These are phyloP conservation scores for Tribolium castaneum DNA, from an alignment of 1,140 invertebrate genomes.

Conservation along the genomic window DNA sequence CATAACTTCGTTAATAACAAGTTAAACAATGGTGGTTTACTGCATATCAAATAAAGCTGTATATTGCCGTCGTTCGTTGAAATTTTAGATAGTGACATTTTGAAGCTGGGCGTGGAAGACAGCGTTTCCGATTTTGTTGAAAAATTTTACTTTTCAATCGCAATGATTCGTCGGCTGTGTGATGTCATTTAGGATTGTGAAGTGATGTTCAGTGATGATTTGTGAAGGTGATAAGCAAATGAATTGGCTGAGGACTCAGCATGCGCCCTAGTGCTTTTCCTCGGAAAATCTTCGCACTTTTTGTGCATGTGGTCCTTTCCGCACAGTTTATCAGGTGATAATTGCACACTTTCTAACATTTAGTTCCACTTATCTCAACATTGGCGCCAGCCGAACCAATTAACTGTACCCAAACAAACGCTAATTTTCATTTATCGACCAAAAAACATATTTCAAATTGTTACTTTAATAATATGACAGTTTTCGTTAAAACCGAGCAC, in stretches of 20 bases:
- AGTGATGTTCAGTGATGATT: constrained; percentile 39
- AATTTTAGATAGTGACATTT: constrained; percentile 22
- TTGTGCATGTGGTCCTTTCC: constrained; percentile 37
- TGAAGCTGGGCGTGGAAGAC: constrained; percentile 18
- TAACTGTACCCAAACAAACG: neutral
- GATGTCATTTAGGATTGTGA: neutral
- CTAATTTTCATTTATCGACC: neutral
- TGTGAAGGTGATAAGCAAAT: constrained; percentile 38
- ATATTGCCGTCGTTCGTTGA: constrained; percentile 32
- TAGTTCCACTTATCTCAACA: neutral
- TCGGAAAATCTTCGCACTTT: constrained; percentile 41
- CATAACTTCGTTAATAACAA: constrained; percentile 37
- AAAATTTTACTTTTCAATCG: neutral
- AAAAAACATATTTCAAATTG: neutral
- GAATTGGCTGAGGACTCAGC: constrained; percentile 45
- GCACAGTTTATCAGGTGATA: constrained; percentile 17
- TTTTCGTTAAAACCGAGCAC: neutral
- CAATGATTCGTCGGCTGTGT: neutral
- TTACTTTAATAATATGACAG: neutral
- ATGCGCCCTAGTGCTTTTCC: constrained; percentile 43
- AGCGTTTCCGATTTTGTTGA: constrained; percentile 24
- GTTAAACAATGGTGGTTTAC: constrained; percentile 39
- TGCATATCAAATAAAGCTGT: constrained; percentile 37
- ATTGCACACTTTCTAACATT: neutral
- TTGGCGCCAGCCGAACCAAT: neutral